Percentiles rank a stretch among this genome's conserved stretches.
These are phyloP conservation scores for Eidolon dupreanum DNA, from an alignment of 2,797 vertebrate genomes.

Conservation along the genomic window DNA sequence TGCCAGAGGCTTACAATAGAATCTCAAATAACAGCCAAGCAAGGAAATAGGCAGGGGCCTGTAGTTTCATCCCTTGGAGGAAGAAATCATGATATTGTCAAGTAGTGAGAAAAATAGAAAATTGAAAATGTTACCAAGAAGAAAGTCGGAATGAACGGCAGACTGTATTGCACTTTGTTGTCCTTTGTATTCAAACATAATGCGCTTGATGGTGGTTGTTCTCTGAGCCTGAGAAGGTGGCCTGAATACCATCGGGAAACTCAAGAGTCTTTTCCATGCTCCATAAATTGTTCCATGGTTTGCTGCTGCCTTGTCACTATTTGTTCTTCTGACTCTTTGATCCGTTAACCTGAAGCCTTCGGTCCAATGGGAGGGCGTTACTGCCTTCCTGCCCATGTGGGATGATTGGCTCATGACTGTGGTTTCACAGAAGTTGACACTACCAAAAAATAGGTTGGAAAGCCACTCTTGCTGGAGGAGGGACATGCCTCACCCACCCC, in stretches of 20 bases:
- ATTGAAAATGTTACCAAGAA: slow-evolving; percentile 4
- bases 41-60: slow-evolving; percentile 33
- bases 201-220: neutral
- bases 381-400: neutral
- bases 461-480: neutral
- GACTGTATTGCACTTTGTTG: neutral
- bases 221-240: neutral
- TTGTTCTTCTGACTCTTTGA: neutral
- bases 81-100: slow-evolving; percentile 56
- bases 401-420: neutral
- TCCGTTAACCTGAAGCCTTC: slow-evolving; percentile 15
- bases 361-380: neutral
- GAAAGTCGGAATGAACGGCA: neutral
- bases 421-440: neutral
- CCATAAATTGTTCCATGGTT: neutral
- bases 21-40: slow-evolving; percentile 40
- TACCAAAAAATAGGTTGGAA: neutral
- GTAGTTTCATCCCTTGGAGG: slow-evolving; percentile 35
- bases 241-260: slow-evolving; percentile 4
- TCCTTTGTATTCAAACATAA: slow-evolving; percentile 46
- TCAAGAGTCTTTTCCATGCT: neutral
- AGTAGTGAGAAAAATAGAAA: slow-evolving; percentile 56
- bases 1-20: slow-evolving; percentile 62
- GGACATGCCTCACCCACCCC: neutral
- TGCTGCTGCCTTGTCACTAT: neutral